A percentile compares a stretch with the other conserved stretches of the same genome.
Conservation (phyloP, 1,140 invertebrate genomes). For the Trachelipus rathkii region DNA sequence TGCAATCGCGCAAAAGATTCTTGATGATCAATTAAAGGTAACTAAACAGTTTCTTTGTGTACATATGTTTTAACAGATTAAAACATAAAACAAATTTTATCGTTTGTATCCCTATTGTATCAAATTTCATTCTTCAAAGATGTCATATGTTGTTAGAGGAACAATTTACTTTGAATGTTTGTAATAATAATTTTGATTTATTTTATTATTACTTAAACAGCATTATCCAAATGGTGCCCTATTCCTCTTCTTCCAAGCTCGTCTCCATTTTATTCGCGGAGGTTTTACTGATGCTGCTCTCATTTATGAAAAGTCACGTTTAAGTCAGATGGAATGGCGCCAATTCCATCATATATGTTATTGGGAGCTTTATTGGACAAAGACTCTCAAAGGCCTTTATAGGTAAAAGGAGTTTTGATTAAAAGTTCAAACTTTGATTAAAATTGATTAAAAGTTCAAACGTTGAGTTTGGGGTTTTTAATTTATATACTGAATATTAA, state of each 20-base stretch:
- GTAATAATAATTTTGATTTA: too few species aligned
- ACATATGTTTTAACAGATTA: too few species aligned
- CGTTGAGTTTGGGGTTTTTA: too few species aligned
- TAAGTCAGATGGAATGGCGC: constrained; percentile 78
- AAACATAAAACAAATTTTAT: background rate
- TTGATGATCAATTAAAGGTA: constrained; percentile 66
- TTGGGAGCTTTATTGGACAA: constrained; percentile 89
- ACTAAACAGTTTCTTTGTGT: background rate
- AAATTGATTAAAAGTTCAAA: background rate
- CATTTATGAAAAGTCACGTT: constrained; percentile 78
- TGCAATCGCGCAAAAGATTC: constrained; percentile 65
- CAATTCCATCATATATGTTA: constrained; percentile 93
- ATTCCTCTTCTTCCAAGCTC: constrained; percentile 86
- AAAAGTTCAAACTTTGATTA: background rate
- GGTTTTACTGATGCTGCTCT: constrained; percentile 68
- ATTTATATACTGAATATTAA: too few species aligned
- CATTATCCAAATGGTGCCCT: constrained; percentile 79
- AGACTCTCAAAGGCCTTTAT: background rate
- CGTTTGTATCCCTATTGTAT: background rate
- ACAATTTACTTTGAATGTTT: too few species aligned
- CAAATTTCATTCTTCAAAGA: background rate
- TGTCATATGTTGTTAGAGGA: background rate
- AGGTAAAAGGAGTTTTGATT: background rate
- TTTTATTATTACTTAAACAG: constrained; percentile 45
- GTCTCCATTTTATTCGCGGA: constrained; percentile 75